Evolutionary conservation across 1,140 invertebrate genomes (phyloP).

Genomic region (Caenorhabditis elegans): DNA sequence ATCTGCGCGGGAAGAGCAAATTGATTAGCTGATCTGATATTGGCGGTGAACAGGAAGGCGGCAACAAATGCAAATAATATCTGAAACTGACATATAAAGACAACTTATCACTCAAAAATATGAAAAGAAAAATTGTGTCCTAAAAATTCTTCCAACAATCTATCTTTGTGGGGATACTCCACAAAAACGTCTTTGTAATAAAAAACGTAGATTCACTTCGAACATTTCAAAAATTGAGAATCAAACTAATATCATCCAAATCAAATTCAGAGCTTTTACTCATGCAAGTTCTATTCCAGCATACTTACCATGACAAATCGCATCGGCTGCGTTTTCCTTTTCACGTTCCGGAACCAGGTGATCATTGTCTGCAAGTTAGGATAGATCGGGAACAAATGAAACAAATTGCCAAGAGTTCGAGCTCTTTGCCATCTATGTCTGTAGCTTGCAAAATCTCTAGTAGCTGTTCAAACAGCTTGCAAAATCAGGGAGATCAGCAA

Average conservation of each 20-base stretch:
- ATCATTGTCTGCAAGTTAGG: not conserved
- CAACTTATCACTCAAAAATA: no score
- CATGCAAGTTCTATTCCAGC: no score
- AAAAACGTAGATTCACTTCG: no score
- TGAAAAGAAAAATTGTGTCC: not conserved
- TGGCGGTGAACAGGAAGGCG: conserved; percentile 2
- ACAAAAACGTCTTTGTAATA: no score
- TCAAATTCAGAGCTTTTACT: no score
- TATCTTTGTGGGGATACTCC: no score
- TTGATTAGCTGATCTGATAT: not conserved
- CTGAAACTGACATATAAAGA: no score
- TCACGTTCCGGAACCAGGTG: not conserved
- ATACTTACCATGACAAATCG: not conserved
- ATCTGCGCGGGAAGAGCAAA: not conserved
- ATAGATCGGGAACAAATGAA: not conserved
- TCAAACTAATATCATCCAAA: no score
- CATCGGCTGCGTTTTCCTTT: not conserved
- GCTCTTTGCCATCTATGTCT: not conserved
- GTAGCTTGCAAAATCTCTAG: not conserved
- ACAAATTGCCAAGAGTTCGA: not conserved
- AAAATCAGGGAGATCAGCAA: not conserved
- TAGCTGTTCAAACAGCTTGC: not conserved
- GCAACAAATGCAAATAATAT: not conserved
- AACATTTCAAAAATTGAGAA: no score
- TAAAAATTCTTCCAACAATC: no score